Evolutionary conservation across 2,797 vertebrate species (phyloP), one percentile per base, ranked within the genome.

Genomic region (Danio kyathit): DNA sequence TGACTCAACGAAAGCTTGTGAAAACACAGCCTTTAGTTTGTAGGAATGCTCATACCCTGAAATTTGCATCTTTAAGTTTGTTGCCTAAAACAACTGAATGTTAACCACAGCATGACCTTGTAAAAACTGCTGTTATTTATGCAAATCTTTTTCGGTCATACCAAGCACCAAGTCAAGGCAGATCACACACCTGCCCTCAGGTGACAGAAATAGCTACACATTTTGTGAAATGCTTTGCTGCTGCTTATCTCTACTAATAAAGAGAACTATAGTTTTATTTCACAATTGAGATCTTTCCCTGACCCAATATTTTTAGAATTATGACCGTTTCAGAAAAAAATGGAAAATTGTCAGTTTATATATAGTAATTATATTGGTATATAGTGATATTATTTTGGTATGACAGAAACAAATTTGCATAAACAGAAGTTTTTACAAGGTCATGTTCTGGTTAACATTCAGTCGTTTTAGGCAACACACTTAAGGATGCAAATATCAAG

Each of bases 401-500:
- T 46, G 51, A 46, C 40, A 44, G 41, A 56, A 7, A 66, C 14
- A 44, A 12, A 44, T 13, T 21, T 38, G 29, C 29, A 14, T 43
- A 10, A 65, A 65, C 11, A 29, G 13, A 8, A n/a, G 29, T 29
- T 64, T 66, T 7, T 11, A 44, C 12, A n/a, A 44, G 38, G 49
- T 46, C 19, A n/a, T 41, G 29, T 56, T 56, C 40, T 51, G 65
- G 38, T 17, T 19, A 51, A 51, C 9, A 44, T 43, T 6, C 2
- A 44, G 4, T 10, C 4, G 17, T 44, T 76, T 21, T 21, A 54
- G 74, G 17, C 16, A 21, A 41, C 43, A 12, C 52, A 6, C 13
- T 65, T 76, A 38, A 76, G 43, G 5, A 65, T 76, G 48, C n/a
- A 65, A 75, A 64, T 63, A 64, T 41, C 48, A 40, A 41, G 46